A percentile compares a stretch with the other conserved stretches of the same genome.
Evolutionary conservation across 2,113 vertebrate genomes (phyloP).

Genomic region (Chaetops frenatus): DNA sequence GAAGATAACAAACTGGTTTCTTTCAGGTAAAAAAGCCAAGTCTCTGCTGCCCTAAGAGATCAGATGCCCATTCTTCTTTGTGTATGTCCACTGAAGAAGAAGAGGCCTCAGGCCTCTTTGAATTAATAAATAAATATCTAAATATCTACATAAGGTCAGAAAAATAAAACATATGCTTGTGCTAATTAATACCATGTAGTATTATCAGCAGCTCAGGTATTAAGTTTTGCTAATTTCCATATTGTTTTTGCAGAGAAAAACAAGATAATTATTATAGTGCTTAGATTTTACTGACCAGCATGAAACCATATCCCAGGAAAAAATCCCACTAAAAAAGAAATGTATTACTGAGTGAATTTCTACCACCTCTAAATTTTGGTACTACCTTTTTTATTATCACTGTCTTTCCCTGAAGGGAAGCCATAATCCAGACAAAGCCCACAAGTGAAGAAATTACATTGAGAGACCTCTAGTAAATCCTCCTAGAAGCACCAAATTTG

Average conservation of each 20-base stretch:
- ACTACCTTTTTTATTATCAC: not conserved
- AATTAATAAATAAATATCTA: not conserved
- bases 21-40: not conserved
- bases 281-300: not conserved
- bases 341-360: not conserved
- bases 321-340: not conserved
- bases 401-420: not conserved
- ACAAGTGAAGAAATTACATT: not conserved
- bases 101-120: not conserved
- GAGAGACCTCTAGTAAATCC: not conserved
- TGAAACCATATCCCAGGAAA: not conserved
- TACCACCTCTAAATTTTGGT: not conserved
- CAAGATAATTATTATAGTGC: not conserved
- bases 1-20: not conserved
- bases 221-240: not conserved
- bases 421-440: not conserved
- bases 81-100: not conserved
- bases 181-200: not conserved
- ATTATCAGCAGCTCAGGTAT: not conserved
- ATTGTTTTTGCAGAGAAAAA: not conserved
- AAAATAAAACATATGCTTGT: not conserved
- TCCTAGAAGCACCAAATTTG: not conserved
- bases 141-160: not conserved
- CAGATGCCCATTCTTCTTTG: not conserved
- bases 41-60: not conserved